Base-by-base conservation (phyloP, 2,888 invertebrate species). In the Plagodis pulveraria region DNA sequence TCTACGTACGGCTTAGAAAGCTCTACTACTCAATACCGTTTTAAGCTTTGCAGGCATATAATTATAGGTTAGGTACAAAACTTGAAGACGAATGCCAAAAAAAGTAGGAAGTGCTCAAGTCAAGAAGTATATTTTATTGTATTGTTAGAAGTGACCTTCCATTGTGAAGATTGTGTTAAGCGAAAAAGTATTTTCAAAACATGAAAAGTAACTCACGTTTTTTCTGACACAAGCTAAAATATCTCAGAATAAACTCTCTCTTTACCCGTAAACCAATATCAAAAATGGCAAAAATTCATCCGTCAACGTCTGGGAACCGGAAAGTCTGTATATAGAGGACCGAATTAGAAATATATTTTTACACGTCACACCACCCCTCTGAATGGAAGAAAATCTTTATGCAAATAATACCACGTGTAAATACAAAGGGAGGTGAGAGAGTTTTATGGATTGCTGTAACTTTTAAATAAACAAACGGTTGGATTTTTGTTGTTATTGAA, bases 331-430 rank as follows among this genome's bases (percentile, higher is more conserved):
- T n/a, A n/a, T n/a, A 77, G 78, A 74, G 81, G 77, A 90, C 89
- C 80, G 86, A 91, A 90, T 91, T 91, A 91, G 92, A 92, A 90
- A 88, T 86, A 84, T 90, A 91, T 91, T 91, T 91, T 89, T 89
- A 89, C 80, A 82, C 83, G 77, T 83, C 83, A 81, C 77, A 73
- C 72, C 80, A 81, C 86, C 88, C 84, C 83, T 78, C 50, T 56
- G 72, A 71, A 76, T 76, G 83, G 82, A 88, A 87, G 22, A 89
- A 88, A 87, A 83, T 76, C 83, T 87, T 88, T 89, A 91, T 91
- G 91, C 92, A 91, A 91, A 91, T 91, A 91, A 87, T 79, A 86
- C 84, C 88, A 89, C 88, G 85, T 91, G 91, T 91, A 88, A 87
- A 89, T 83, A 88, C 85, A 81, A 78, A 81, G 88, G 88, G 84